Evolutionary conservation across 2,888 invertebrate genomes (phyloP).

Genomic region (Pyrrhosoma nymphula): DNA sequence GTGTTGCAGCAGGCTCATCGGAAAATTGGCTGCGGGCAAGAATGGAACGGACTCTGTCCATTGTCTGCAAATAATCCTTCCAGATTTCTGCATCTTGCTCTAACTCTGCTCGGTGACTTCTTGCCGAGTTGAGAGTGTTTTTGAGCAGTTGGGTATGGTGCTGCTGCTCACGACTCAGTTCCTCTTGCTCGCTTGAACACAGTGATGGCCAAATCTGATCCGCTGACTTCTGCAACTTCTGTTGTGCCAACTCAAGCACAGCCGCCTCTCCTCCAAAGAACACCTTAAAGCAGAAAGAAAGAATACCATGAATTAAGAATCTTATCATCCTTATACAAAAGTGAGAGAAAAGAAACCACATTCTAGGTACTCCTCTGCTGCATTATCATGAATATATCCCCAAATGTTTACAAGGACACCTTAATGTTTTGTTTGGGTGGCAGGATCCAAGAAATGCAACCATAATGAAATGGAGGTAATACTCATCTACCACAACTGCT

Average conservation of each 20-base stretch:
- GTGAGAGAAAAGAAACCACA: no score
- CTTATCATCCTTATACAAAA: no score
- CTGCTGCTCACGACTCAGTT: slow-evolving; percentile 89
- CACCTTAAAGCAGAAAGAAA: slow-evolving; percentile 76
- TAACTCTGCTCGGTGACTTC: slow-evolving; percentile 87
- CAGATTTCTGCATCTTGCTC: slow-evolving; percentile 92
- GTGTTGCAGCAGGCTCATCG: slow-evolving; percentile 89
- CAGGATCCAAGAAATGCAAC: no score
- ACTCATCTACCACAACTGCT: no score
- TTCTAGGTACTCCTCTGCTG: no score
- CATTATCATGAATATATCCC: no score
- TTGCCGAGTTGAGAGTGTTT: slow-evolving; percentile 90
- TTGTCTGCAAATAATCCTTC: slow-evolving; percentile 89
- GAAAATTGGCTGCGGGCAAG: slow-evolving; percentile 87
- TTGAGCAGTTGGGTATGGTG: slow-evolving; percentile 89
- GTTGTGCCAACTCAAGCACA: slow-evolving; percentile 89
- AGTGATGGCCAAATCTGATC: slow-evolving; percentile 94
- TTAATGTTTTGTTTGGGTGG: no score
- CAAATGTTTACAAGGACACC: no score
- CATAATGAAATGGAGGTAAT: no score
- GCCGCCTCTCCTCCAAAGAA: slow-evolving; percentile 90
- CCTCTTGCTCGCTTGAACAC: slow-evolving; percentile 89
- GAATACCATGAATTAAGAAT: not conserved
- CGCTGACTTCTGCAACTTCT: slow-evolving; percentile 89
- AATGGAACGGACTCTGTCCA: slow-evolving; percentile 88